phyloP scores from a whole-genome alignment of 2,888 invertebrate species.

The Agonopterix alstromeriana region DNA sequence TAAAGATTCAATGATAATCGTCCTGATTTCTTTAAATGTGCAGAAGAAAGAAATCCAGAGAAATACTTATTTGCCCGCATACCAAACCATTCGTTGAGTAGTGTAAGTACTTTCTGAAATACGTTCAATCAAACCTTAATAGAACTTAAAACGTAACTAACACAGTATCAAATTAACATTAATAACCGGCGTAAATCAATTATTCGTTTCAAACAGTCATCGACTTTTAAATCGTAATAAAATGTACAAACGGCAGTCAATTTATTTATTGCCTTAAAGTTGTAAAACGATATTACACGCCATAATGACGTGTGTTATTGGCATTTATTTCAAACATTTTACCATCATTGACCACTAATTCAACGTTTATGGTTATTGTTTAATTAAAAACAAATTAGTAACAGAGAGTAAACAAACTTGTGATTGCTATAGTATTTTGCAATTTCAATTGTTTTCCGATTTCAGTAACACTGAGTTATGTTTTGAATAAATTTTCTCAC shows the following conservation, averaged over 20 bases:
- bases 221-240: constrained; percentile 76
- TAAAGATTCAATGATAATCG: too few species aligned
- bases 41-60: too few species aligned
- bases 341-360: constrained; percentile 64
- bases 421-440: too few species aligned
- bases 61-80: too few species aligned
- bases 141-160: not conserved
- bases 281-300: constrained; percentile 74
- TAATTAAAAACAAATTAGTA: constrained; percentile 57
- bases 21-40: too few species aligned
- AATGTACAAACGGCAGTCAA: constrained; percentile 73
- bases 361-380: constrained; percentile 63
- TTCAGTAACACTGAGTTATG: not conserved
- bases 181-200: constrained; percentile 71
- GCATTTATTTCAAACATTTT: constrained; percentile 67
- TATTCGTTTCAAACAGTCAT: constrained; percentile 69
- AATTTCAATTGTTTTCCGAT: too few species aligned
- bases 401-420: not conserved
- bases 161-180: constrained; percentile 50
- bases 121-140: not conserved
- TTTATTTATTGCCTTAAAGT: constrained; percentile 74
- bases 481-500: constrained; percentile 26
- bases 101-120: not conserved
- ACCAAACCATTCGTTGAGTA: too few species aligned
- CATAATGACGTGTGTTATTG: constrained; percentile 73